Percentiles rank a stretch among this genome's conserved stretches.
These are phyloP conservation scores for Leuciscus idus DNA, from an alignment of 2,113 vertebrate species.

Conservation along the genomic window DNA sequence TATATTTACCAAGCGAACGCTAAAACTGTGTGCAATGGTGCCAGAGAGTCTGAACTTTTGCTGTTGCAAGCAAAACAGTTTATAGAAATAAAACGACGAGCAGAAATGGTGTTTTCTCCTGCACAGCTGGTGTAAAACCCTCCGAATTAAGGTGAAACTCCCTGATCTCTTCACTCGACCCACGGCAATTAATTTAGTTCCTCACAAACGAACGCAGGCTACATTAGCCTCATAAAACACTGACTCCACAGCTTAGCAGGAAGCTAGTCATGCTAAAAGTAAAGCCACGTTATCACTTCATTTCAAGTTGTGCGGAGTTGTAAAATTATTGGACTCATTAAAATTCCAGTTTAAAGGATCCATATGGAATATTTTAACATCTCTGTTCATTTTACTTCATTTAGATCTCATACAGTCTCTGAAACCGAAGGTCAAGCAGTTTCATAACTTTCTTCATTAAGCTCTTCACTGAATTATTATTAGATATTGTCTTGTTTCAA, in stretches of 20 bases:
- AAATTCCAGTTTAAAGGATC: not conserved
- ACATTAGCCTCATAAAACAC: not conserved
- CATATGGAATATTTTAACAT: constrained; percentile 3
- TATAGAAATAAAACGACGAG: constrained; percentile 8
- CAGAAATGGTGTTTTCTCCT: not conserved
- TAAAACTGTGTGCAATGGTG: not conserved
- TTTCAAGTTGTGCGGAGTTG: not conserved
- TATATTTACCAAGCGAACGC: not conserved
- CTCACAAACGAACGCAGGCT: not conserved
- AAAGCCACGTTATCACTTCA: not conserved
- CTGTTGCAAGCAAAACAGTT: not conserved
- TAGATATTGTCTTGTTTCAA: not conserved
- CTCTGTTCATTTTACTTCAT: not conserved
- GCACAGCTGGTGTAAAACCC: constrained; percentile 1
- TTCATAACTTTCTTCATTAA: not conserved
- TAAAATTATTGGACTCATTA: not conserved
- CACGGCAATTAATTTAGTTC: constrained; percentile 14
- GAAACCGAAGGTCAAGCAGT: not conserved
- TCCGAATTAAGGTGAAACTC: constrained; percentile 16
- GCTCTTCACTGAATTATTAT: not conserved
- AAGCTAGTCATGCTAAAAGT: not conserved
- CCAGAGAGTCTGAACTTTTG: not conserved
- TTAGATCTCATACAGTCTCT: not conserved
- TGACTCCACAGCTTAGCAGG: constrained; percentile 3
- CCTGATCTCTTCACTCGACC: constrained; percentile 16